Conservation (phyloP, 2,888 invertebrate genomes). For the Drosophila sordidapex region DNA sequence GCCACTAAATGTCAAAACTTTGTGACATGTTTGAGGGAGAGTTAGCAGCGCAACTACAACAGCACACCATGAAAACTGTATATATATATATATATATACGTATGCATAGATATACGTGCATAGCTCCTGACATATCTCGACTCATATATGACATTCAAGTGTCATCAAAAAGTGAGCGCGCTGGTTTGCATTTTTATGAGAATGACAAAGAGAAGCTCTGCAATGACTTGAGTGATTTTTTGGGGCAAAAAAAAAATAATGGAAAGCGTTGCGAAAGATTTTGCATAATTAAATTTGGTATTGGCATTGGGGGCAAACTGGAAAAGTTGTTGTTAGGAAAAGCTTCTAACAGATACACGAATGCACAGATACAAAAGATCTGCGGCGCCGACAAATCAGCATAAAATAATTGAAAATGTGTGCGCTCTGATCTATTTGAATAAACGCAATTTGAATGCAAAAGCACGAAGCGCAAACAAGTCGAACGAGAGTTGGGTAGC, state of each 20-base stretch:
- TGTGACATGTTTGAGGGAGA: slow-evolving; percentile 60
- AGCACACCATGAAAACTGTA: slow-evolving; percentile 9
- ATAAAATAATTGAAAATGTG: slow-evolving; percentile 78
- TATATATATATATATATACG: background rate
- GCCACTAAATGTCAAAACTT: slow-evolving; percentile 80
- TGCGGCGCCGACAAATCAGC: slow-evolving; percentile 68
- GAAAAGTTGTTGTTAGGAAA: slow-evolving; percentile 42
- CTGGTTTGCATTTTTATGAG: slow-evolving; percentile 78
- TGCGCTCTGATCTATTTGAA: slow-evolving; percentile 73
- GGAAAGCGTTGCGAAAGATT: slow-evolving; percentile 55
- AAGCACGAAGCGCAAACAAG: slow-evolving; percentile 78
- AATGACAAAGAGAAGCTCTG: slow-evolving; percentile 67
- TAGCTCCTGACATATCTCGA: slow-evolving; percentile 50
- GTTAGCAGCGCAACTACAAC: slow-evolving; percentile 24
- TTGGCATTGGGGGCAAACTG: slow-evolving; percentile 24
- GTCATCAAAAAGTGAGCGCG: slow-evolving; percentile 70
- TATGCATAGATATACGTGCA: background rate
- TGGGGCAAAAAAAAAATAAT: slow-evolving; percentile 38
- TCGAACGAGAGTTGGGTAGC: slow-evolving; percentile 49
- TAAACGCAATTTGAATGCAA: slow-evolving; percentile 79
- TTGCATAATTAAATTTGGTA: slow-evolving; percentile 75
- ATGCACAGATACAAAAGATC: slow-evolving; percentile 69
- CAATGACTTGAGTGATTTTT: slow-evolving; percentile 70
- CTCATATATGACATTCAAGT: slow-evolving; percentile 79
- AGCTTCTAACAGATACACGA: slow-evolving; percentile 60